phyloP scores from a whole-genome alignment of 92 coral and sea anemone species.

The Paragorgia papillata region DNA sequence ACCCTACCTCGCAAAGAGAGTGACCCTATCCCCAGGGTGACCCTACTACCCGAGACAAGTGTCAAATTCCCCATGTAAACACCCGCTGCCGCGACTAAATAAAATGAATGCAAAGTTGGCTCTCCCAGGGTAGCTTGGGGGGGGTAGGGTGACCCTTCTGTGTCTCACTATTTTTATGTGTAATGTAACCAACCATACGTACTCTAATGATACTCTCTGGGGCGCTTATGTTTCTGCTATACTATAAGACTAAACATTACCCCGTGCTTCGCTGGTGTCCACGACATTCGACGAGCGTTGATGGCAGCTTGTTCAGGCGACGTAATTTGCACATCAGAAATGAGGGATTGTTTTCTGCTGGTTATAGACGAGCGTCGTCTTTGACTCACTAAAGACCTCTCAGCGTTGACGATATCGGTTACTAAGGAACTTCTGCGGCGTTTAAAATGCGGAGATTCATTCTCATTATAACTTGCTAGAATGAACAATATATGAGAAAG shows the following conservation, averaged over 20 bases:
- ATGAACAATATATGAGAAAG: not conserved
- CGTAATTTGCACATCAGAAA: constrained; percentile 17
- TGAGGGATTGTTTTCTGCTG: constrained; percentile 25
- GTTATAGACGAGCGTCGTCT: constrained; percentile 18
- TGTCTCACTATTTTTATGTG: too few relatives aligned
- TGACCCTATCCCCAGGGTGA: too few relatives aligned
- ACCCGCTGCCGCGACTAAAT: too few relatives aligned
- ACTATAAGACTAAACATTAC: constrained; percentile 2
- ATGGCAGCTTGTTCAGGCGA: constrained; percentile 40
- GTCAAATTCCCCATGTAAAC: too few relatives aligned
- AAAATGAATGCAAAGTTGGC: too few relatives aligned
- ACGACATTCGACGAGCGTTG: constrained; percentile 30
- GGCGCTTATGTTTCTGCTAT: too few relatives aligned
- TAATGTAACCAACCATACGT: too few relatives aligned
- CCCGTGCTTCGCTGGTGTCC: constrained; percentile 20
- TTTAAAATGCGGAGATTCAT: not conserved
- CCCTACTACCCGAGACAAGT: too few relatives aligned
- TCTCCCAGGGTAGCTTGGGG: too few relatives aligned
- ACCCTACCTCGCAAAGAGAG: too few relatives aligned
- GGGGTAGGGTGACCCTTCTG: too few relatives aligned
- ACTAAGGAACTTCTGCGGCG: constrained; percentile 34
- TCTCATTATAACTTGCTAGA: constrained; percentile 11
- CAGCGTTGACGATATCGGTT: constrained; percentile 27
- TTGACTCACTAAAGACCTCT: constrained; percentile 25
- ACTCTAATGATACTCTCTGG: too few relatives aligned